Conservation (phyloP, 2,888 invertebrate genomes). For the Eupithecia abbreviata region DNA sequence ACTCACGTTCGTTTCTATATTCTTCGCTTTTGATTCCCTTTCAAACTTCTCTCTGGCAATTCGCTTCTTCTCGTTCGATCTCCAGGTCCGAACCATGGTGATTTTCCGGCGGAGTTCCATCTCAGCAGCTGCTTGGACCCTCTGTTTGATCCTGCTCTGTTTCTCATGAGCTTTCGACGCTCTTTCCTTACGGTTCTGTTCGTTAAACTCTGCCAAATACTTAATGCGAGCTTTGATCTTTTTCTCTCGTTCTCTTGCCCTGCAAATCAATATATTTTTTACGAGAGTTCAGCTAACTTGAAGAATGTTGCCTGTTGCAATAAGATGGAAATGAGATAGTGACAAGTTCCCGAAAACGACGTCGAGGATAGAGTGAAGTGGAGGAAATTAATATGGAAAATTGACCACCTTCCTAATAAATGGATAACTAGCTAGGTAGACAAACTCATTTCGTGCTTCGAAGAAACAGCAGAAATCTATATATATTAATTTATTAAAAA, state of each 20-base stretch:
- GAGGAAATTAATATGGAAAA: background rate
- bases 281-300: background rate
- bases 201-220: conserved; percentile 70
- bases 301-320: background rate
- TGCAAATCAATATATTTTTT: conserved; percentile 40
- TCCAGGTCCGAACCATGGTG: conserved; percentile 76
- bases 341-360: no score
- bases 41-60: conserved; percentile 65
- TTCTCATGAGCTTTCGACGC: conserved; percentile 64
- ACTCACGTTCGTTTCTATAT: conserved; percentile 64
- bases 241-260: conserved; percentile 72
- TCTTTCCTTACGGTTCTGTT: conserved; percentile 66
- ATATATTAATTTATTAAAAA: no score
- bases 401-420: no score
- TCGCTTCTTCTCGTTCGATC: conserved; percentile 72
- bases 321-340: background rate
- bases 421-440: no score
- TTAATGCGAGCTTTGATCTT: conserved; percentile 71
- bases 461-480: background rate
- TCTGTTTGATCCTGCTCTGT: conserved; percentile 70
- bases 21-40: conserved; percentile 60
- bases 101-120: conserved; percentile 76
- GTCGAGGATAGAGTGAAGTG: background rate
- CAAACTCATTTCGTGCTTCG: no score
- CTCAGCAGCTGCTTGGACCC: conserved; percentile 75